Evolutionary conservation across 2,888 invertebrate genomes (phyloP).

Genomic region (Chaetoderma sp.): DNA sequence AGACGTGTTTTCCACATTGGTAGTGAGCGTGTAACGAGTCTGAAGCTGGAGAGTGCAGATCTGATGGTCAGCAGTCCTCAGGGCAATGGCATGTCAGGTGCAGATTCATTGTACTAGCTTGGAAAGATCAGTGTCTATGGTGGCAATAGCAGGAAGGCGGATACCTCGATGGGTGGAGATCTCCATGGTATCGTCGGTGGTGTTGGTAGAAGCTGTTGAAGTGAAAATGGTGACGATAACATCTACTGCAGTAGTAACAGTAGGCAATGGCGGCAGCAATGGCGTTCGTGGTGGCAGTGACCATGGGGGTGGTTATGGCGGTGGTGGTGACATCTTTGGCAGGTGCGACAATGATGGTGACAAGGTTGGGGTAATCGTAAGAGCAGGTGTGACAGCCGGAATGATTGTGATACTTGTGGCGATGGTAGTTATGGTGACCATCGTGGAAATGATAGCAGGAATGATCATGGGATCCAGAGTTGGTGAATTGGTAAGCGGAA

Average conservation of each 20-base stretch:
- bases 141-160: no score
- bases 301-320: not conserved
- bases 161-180: no score
- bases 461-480: slow-evolving; percentile 9
- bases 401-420: not conserved
- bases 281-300: not conserved
- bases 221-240: no score
- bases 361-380: not conserved
- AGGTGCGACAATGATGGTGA: not conserved
- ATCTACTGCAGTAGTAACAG: no score
- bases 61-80: no score
- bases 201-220: slow-evolving; percentile 4
- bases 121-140: no score
- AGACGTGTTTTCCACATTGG: no score
- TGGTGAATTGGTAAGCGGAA: slow-evolving; percentile 7
- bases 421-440: slow-evolving; percentile 8
- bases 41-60: no score
- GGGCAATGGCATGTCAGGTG: no score
- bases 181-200: not conserved
- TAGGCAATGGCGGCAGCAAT: no score
- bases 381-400: not conserved
- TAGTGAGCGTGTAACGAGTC: no score
- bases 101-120: no score
- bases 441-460: slow-evolving; percentile 4
- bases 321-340: not conserved